Conservation (phyloP, 1,140 invertebrate genomes). For the Trichogramma pretiosum region DNA sequence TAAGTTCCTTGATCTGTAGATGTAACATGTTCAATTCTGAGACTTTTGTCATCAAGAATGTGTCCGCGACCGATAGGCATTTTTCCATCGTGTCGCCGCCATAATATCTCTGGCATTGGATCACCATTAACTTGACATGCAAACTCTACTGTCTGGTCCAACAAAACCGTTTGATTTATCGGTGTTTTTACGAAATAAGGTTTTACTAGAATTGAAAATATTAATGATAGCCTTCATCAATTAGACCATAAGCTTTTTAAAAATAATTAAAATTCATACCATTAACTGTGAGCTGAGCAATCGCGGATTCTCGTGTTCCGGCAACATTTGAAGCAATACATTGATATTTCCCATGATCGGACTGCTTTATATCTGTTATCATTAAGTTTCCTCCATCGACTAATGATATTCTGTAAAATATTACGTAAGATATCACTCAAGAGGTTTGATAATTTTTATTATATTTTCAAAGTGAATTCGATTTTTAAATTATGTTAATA, state of each 20-base stretch:
- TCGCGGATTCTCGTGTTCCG: slow-evolving; percentile 65
- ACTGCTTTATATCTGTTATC: slow-evolving; percentile 71
- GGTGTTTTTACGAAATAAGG: slow-evolving; percentile 81
- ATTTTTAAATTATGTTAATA: background rate
- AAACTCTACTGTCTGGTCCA: slow-evolving; percentile 74
- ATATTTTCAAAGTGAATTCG: background rate
- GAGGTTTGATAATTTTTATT: background rate
- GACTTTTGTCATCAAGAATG: slow-evolving; percentile 65
- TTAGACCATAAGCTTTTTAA: background rate
- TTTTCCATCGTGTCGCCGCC: slow-evolving; percentile 79
- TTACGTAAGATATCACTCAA: too few species aligned
- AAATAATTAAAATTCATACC: slow-evolving; percentile 48
- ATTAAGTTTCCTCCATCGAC: slow-evolving; percentile 74
- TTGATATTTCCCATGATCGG: slow-evolving; percentile 77
- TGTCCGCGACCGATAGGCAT: slow-evolving; percentile 68
- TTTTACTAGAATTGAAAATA: slow-evolving; percentile 61
- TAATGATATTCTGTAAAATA: slow-evolving; percentile 61
- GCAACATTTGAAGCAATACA: slow-evolving; percentile 81
- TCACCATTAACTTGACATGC: slow-evolving; percentile 84
- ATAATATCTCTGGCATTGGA: slow-evolving; percentile 78
- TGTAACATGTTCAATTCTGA: slow-evolving; percentile 65
- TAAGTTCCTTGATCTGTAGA: slow-evolving; percentile 73
- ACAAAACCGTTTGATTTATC: slow-evolving; percentile 70
- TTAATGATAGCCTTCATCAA: slow-evolving; percentile 8
- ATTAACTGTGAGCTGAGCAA: slow-evolving; percentile 72